Evolutionary conservation across 2,888 invertebrate species (phyloP).

Genomic region (Parapristionchus giblindavisi): DNA sequence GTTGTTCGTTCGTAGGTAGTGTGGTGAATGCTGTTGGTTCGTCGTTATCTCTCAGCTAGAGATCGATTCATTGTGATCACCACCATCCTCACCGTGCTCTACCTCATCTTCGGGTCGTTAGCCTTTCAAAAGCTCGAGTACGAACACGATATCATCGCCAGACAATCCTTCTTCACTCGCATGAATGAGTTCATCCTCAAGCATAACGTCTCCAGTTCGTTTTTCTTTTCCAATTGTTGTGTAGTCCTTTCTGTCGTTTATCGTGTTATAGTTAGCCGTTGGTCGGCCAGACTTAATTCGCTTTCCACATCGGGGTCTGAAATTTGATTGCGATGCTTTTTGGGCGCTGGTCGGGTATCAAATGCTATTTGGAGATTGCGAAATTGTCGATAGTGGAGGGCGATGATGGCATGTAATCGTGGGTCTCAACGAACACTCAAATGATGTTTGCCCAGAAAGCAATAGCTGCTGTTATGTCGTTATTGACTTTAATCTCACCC

Average conservation of each 20-base stretch:
- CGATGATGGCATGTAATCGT: too few relatives aligned
- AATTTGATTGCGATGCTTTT: too few relatives aligned
- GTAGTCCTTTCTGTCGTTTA: not conserved
- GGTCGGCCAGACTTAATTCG: too few relatives aligned
- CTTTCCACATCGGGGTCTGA: too few relatives aligned
- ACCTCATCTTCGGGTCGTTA: constrained; percentile 1
- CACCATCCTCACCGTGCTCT: not conserved
- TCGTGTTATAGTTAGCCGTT: too few relatives aligned
- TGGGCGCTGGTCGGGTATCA: too few relatives aligned
- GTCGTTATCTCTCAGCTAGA: not conserved
- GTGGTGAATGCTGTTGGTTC: not conserved
- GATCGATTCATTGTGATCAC: constrained; percentile 21
- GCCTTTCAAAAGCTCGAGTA: constrained; percentile 21
- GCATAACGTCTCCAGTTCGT: constrained; percentile 3
- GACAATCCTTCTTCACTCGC: not conserved
- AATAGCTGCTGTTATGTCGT: too few relatives aligned
- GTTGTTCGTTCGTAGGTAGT: not conserved
- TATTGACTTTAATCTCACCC: too few relatives aligned
- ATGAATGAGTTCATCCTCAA: not conserved
- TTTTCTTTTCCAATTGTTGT: not conserved
- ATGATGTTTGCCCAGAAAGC: too few relatives aligned
- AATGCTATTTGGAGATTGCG: not conserved
- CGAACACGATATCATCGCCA: not conserved
- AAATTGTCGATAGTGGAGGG: too few relatives aligned
- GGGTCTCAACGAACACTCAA: too few relatives aligned